phyloP scores from a whole-genome alignment of 2,113 vertebrate genomes.

The Tyrannus savana region DNA sequence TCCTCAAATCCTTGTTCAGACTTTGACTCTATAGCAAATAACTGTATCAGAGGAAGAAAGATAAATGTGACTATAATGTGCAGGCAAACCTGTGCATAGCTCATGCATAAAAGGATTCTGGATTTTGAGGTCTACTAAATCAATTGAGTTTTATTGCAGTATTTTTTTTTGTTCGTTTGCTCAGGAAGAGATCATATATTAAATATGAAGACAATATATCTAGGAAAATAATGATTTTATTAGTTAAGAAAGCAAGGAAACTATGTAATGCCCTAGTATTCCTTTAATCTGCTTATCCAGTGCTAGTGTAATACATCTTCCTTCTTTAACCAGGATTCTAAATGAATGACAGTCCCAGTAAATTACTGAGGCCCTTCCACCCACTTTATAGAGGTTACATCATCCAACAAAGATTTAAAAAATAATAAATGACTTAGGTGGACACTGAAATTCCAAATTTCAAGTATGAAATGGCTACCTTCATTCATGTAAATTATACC shows the following conservation, averaged over 20 bases:
- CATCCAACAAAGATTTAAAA: not conserved
- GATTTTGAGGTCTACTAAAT: not conserved
- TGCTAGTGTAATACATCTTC: not conserved
- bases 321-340: not conserved
- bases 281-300: not conserved
- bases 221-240: not conserved
- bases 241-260: not conserved
- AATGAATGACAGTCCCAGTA: not conserved
- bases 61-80: not conserved
- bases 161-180: not conserved
- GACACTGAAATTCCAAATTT: not conserved
- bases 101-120: not conserved
- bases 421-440: not conserved
- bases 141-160: not conserved
- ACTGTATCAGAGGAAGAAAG: not conserved
- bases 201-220: not conserved
- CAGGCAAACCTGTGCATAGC: not conserved
- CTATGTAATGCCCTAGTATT: not conserved
- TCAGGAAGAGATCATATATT: not conserved
- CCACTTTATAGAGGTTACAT: not conserved
- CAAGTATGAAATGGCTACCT: not conserved
- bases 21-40: not conserved
- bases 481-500: not conserved
- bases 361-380: not conserved
- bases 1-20: not conserved